Conservation (phyloP, 2,888 invertebrate species). For the Callyntrura sp. region DNA sequence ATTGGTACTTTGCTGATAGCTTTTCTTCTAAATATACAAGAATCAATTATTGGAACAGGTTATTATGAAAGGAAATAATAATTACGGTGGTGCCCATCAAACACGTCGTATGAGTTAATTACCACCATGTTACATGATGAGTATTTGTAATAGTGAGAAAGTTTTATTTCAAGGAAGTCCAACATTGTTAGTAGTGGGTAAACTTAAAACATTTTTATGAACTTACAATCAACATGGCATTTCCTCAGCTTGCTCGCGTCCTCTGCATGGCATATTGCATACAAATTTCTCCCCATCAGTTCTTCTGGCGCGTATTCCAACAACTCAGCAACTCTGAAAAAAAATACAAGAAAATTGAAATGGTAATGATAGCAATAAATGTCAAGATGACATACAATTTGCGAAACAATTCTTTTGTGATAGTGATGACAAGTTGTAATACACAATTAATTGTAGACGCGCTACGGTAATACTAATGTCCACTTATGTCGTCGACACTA, state of each 20-base stretch:
- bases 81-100: slow-evolving; percentile 1
- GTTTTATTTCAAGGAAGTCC: background rate
- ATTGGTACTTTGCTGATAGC: background rate
- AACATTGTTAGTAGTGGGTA: background rate
- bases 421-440: slow-evolving; percentile 37
- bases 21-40: background rate
- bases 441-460: no score
- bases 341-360: slow-evolving; percentile 34
- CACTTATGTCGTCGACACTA: background rate
- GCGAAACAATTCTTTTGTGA: slow-evolving; percentile 25
- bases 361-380: slow-evolving; percentile 45
- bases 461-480: no score
- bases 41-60: slow-evolving; percentile 16
- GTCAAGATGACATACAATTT: slow-evolving; percentile 48
- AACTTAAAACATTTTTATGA: background rate
- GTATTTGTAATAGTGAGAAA: background rate
- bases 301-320: slow-evolving; percentile 97
- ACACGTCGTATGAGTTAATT: slow-evolving; percentile 10
- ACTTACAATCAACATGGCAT: slow-evolving; percentile 98
- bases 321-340: slow-evolving; percentile 93
- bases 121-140: background rate
- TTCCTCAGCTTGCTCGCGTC: slow-evolving; percentile 97
- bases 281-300: slow-evolving; percentile 96
- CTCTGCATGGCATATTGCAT: slow-evolving; percentile 97
- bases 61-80: slow-evolving; percentile 46